Percentiles rank a stretch among this genome's conserved stretches.
Conservation (phyloP, 2,888 invertebrate genomes). For the Shargacucullia verbasci region DNA sequence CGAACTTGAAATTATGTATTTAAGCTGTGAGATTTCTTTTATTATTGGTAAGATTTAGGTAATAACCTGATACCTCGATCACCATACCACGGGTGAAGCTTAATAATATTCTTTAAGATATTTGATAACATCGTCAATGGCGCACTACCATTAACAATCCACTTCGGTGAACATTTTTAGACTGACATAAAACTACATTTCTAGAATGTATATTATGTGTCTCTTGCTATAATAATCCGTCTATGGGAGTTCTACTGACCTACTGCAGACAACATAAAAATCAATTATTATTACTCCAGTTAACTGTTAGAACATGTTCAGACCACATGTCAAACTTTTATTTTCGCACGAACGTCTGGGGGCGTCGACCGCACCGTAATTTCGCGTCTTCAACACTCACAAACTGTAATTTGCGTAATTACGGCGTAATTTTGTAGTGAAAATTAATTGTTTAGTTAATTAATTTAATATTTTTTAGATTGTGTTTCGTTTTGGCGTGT, state of each 20-base stretch:
- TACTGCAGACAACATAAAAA: constrained; percentile 15
- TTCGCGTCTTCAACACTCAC: constrained; percentile 53
- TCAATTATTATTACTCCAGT: constrained; percentile 17
- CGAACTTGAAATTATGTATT: too few relatives aligned
- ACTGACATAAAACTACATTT: too few relatives aligned
- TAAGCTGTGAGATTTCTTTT: too few relatives aligned
- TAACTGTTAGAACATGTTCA: constrained; percentile 17
- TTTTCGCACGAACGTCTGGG: constrained; percentile 41
- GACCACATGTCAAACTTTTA: constrained; percentile 37
- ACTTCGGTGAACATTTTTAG: too few relatives aligned
- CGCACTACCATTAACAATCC: too few relatives aligned
- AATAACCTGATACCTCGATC: too few relatives aligned
- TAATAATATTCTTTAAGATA: too few relatives aligned
- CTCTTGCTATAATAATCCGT: too few relatives aligned
- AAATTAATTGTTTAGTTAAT: constrained; percentile 41
- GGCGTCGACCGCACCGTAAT: constrained; percentile 57
- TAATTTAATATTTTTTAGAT: constrained; percentile 26
- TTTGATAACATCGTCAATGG: too few relatives aligned
- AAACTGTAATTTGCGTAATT: constrained; percentile 54
- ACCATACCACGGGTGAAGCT: too few relatives aligned
- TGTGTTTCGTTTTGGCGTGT: constrained; percentile 20
- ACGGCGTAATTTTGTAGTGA: constrained; percentile 40
- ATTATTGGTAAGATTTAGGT: too few relatives aligned
- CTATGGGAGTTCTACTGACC: constrained; percentile 34
- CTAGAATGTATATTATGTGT: too few relatives aligned